Evolutionary conservation across 2,888 invertebrate genomes (phyloP).

Genomic region (Chloroclysta siterata): DNA sequence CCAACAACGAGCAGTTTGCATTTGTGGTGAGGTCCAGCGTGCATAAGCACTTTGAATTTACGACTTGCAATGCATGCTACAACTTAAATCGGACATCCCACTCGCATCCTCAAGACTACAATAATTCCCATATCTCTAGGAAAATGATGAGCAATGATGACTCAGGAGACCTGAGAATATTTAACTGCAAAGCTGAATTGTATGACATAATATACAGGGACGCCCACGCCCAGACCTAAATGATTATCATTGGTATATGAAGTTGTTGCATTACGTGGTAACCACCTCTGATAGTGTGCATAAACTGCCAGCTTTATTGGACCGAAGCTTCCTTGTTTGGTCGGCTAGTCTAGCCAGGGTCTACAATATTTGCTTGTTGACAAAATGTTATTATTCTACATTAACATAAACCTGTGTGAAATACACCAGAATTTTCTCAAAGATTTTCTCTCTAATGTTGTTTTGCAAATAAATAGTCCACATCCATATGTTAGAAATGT

Average conservation of each 20-base stretch:
- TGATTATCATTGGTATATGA: constrained; percentile 35
- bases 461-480: not conserved
- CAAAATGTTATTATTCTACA: constrained; percentile 7
- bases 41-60: too few species aligned
- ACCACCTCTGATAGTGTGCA: constrained; percentile 19
- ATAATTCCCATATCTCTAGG: not conserved
- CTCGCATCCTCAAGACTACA: not conserved
- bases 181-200: constrained; percentile 7
- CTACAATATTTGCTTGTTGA: constrained; percentile 21
- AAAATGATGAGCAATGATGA: constrained; percentile 3
- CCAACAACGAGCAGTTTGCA: too few species aligned
- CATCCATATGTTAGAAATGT: too few species aligned
- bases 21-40: too few species aligned
- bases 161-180: constrained; percentile 16
- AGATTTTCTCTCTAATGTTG: not conserved
- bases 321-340: constrained; percentile 28
- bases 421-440: not conserved
- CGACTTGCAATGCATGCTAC: too few species aligned
- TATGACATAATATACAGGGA: constrained; percentile 31
- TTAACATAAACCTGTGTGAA: not conserved
- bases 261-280: constrained; percentile 28
- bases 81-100: too few species aligned
- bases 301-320: constrained; percentile 28
- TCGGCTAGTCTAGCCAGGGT: not conserved
- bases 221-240: constrained; percentile 28